Conservation (phyloP, 2,113 vertebrate species). For the Ascaphus truei region DNA sequence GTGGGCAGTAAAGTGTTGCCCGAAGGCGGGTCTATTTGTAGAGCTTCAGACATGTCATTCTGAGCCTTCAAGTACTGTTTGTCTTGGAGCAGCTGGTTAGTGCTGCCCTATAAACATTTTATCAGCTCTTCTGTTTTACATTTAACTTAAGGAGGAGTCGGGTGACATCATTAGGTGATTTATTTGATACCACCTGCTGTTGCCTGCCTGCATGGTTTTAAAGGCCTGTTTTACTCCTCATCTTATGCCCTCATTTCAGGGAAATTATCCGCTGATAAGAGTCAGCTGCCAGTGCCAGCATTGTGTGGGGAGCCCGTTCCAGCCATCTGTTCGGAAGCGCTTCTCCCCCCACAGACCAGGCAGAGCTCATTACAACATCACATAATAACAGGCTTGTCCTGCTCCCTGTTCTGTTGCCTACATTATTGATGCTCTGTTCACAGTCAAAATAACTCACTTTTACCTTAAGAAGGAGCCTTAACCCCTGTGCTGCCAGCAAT, state of each 20-base stretch:
- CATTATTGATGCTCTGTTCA: background rate
- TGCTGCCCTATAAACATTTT: background rate
- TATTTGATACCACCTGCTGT: slow-evolving; percentile 14
- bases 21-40: background rate
- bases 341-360: too few species aligned
- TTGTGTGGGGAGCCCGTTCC: background rate
- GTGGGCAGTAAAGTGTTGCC: background rate
- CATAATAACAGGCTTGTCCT: background rate
- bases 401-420: background rate
- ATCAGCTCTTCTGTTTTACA: background rate
- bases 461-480: too few species aligned
- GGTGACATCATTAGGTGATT: background rate
- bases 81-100: background rate
- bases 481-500: too few species aligned
- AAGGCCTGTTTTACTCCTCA: background rate
- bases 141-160: background rate
- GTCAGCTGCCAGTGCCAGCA: background rate
- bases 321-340: background rate
- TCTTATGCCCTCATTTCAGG: slow-evolving; percentile 4
- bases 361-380: background rate
- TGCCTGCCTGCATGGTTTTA: background rate
- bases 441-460: too few species aligned
- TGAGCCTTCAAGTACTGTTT: background rate
- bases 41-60: background rate
- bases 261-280: background rate